phyloP scores from a whole-genome alignment of 1,140 invertebrate species.

The Gerris buenoi region DNA sequence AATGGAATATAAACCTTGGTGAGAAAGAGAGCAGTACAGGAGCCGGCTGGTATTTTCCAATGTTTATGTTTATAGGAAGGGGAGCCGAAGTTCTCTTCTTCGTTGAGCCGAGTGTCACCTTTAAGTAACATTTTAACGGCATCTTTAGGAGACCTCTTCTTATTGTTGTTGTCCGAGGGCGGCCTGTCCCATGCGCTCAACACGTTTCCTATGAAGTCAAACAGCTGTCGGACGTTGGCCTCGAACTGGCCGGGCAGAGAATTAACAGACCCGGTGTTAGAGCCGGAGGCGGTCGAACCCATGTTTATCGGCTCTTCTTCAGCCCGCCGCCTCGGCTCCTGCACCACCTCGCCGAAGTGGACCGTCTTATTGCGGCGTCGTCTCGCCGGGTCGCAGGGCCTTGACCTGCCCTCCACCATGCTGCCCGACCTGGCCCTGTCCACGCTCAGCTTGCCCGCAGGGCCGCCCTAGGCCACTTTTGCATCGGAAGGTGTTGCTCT shows the following conservation, averaged over 20 bases:
- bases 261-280: constrained; percentile 34
- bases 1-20: constrained; percentile 41
- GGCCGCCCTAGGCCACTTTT: constrained; percentile 12
- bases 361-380: constrained; percentile 54
- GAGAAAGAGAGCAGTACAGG: constrained; percentile 57
- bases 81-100: constrained; percentile 20
- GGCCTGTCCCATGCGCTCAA: constrained; percentile 23
- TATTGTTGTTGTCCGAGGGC: constrained; percentile 3
- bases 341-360: constrained; percentile 52
- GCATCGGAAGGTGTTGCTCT: constrained; percentile 8
- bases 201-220: constrained; percentile 50
- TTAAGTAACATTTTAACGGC: constrained; percentile 18
- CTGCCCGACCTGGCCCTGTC: constrained; percentile 20
- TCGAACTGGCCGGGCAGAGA: constrained; percentile 30
- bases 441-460: constrained; percentile 15
- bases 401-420: constrained; percentile 14
- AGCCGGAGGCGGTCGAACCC: constrained; percentile 31
- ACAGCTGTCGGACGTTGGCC: constrained; percentile 53
- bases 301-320: constrained; percentile 28
- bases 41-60: constrained; percentile 52
- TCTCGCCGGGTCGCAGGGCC: constrained; percentile 35
- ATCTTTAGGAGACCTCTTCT: constrained; percentile 4
- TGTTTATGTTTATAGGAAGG: constrained; percentile 39
- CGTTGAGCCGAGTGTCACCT: constrained; percentile 16
- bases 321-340: constrained; percentile 34